Base-by-base conservation (phyloP, 2,113 vertebrate species). In the Rhagologus leucostigma region DNA sequence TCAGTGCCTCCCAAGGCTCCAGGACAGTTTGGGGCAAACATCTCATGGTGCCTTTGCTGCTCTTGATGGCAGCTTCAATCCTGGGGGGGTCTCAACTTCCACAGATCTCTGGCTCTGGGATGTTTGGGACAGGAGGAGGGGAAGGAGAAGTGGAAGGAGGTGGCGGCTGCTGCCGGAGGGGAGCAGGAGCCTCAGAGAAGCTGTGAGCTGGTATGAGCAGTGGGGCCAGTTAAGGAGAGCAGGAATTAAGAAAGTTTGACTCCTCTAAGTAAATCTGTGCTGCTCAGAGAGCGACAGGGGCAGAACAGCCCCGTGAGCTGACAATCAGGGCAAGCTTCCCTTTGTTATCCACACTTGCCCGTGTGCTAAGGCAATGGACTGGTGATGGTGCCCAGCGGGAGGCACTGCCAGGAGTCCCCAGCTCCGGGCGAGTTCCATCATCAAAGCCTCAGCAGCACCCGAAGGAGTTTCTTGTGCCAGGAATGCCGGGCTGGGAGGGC, bases 21-120 rank as follows among this genome's bases (percentile, higher is more conserved):
- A 0, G 30, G 15, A 10, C 9, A 33, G 0, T 2, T 47, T 24
- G 8, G 35, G 46, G 20, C 6, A 35, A 79, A 6, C 16, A 7
- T 6, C 63, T 69, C 2, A 1, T 13, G 0, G 1, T 37, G 11
- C 13, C 15, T 44, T n/a, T 1, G 3, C 50, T 42, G 23, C 9
- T 64, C 30, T 52, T 22, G 39, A 44, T 10, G 29, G 16, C 42
- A n/a, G 17, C 39, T 74, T 60, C 62, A 9, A 0, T 35, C 52
- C 42, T n/a, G 29, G 12, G 37, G 12, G 37, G 32, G 20, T 27
- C 42, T 56, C 11, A 0, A 8, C 4, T 71, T 55, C 57, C 2
- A 0, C 15, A 3, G 6, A 30, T 30, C 68, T 60, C 42, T 0
- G 1, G 42, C 5, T 1, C 32, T 44, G 64, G 29, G 76, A 22